These are phyloP conservation scores for Tauraco hartlaubi DNA, from an alignment of 2,797 vertebrate species.

Conservation along the genomic window DNA sequence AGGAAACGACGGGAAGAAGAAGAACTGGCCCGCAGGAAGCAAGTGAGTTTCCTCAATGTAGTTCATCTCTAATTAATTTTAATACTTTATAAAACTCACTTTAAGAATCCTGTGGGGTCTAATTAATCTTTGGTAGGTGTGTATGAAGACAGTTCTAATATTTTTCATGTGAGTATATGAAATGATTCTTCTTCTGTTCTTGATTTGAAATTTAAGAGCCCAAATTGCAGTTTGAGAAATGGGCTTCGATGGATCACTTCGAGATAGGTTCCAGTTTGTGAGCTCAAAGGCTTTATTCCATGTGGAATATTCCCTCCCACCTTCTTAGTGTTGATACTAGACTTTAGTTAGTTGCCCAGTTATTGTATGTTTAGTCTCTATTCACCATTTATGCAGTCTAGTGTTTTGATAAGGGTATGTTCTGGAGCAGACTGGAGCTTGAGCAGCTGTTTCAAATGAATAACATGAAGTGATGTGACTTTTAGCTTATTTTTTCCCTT, in stretches of 20 bases:
- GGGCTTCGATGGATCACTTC: neutral
- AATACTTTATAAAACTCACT: slow-evolving; percentile 57
- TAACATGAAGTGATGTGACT: neutral
- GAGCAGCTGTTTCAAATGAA: neutral
- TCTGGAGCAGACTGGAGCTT: neutral
- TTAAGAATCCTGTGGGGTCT: slow-evolving; percentile 58
- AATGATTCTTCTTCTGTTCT: neutral
- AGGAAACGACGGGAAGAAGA: slow-evolving; percentile 90
- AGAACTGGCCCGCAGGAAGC: slow-evolving; percentile 91
- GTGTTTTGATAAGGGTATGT: neutral
- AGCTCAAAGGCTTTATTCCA: neutral
- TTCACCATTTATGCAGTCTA: neutral
- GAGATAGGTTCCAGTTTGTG: neutral
- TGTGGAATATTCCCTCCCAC: neutral
- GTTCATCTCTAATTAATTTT: slow-evolving; percentile 53
- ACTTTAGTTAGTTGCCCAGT: neutral
- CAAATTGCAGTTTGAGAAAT: neutral
- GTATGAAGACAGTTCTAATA: slow-evolving; percentile 29
- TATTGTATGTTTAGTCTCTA: neutral
- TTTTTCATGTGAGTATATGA: slow-evolving; percentile 47
- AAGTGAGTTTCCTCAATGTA: slow-evolving; percentile 83
- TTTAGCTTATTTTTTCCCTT: neutral
- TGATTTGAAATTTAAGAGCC: neutral
- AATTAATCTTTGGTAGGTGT: slow-evolving; percentile 42
- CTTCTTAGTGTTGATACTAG: neutral